Base-by-base conservation (phyloP, 2,888 invertebrate species). In the Drosophila prostipennis region DNA sequence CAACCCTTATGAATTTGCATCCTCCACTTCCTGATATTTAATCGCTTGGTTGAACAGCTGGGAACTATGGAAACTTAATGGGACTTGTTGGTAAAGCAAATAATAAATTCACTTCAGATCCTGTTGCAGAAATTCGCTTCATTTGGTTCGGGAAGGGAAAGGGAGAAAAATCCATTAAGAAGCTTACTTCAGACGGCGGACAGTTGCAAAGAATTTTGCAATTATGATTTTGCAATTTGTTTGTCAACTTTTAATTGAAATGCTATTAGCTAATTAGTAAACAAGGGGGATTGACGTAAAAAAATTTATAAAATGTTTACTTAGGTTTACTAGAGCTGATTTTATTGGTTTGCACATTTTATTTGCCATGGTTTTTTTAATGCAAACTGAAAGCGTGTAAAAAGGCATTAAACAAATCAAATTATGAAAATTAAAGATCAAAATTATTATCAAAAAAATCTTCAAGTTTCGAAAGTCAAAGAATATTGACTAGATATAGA, bases 211-310 rank as follows among this genome's bases (percentile, higher is more conserved):
- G 6, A 52, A 57, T 56, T 64, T 68, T 58, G 51, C 72, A 81
- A 69, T 65, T 58, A 72, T 58, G 37, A 64, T 76, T 72, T 57
- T 23, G 16, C 43, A 76, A 82, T 67, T 82, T 58, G 46, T 36
- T 69, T 77, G 53, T 3, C 34, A 79, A 86, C 57, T 86, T 82
- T 45, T 77, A 86, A 82, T 82, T 72, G 65, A 82, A 86, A 69
- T 43, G 40, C 48, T 65, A 70, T 80, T 67, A 56, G 76, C 36
- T 19, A 55, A 34, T 23, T 51, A 34, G 42, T 45, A 32, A 65
- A 39, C 54, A 69, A 68, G 1, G 1, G 10, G 11, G 1, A 6
- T 7, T 34, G 11, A 3, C 2, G 11, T n/a, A 14, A 46, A 29
- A 48, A 32, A 1, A 0, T 3, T 1, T 16, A 3, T 6, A 32